Evolutionary conservation across 1,140 invertebrate species (phyloP), one percentile per base, ranked within the genome.

Genomic region (Pygmarrhopalites habei): DNA sequence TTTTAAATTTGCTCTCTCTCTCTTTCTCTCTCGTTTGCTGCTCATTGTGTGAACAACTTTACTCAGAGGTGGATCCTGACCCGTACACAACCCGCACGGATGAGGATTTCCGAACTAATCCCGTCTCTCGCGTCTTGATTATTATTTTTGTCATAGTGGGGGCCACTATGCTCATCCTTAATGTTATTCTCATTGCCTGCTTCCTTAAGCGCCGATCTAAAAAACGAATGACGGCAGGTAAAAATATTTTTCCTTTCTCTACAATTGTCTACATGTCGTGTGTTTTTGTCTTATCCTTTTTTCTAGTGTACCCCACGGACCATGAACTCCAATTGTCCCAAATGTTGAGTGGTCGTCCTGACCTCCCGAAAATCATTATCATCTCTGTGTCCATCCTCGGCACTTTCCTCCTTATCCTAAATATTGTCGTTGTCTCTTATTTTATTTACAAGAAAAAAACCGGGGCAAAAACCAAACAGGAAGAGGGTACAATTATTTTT

Each of bases 111-210:
- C 62, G 19, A 35, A 49, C 66, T 58, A 68, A 68, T 66, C 66
- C 66, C 52, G 66, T 71, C 63, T 71, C 69, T n/a, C 63, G 64
- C 51, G 77, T 91, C 66, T 82, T 92, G 68, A 83, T 89, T 53
- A 81, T 88, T 57, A 79, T 85, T 28, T 85, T 88, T 43, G 86
- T 84, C 59, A 80, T 88, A 29, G 82, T 87, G 12, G 86, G 86
- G 25, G 82, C 85, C 49, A 81, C 83, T 41, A 79, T 89, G 53
- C 82, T 89, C 28, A 75, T 86, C 28, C 81, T 92, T 72, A 92
- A 92, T 77, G 83, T 92, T 71, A 82, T 90, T 62, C 80, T 93
- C 74, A 88, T 93, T 65, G 86, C 89, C 58, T 92, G 89, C 77
- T 93, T 90, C 78, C 83, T 94, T 60, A 83, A 88, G 72, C 82